Conservation (phyloP, 2,113 vertebrate genomes). For the Hepsetus odoe region DNA sequence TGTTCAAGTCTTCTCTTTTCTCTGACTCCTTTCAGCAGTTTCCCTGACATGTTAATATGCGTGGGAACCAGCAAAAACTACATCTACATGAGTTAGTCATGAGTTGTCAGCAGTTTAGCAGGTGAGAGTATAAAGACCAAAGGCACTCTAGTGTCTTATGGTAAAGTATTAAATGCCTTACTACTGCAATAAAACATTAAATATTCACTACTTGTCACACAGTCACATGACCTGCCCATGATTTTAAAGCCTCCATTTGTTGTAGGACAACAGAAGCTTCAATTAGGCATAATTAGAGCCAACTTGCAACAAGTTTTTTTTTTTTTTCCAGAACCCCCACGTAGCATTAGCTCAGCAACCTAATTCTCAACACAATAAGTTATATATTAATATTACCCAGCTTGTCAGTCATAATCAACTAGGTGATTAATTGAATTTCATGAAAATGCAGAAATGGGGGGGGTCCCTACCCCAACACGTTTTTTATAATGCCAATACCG, state of each 20-base stretch:
- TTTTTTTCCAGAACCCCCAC: too few relatives aligned
- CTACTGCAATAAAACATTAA: slow-evolving; percentile 47
- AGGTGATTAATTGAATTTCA: too few relatives aligned
- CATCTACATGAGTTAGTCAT: slow-evolving; percentile 68
- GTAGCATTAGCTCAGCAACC: too few relatives aligned
- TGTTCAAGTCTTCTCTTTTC: background rate
- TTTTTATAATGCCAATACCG: too few relatives aligned
- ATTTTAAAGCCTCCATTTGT: background rate
- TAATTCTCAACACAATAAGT: too few relatives aligned
- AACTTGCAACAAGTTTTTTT: too few relatives aligned
- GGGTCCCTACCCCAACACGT: too few relatives aligned
- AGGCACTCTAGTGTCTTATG: slow-evolving; percentile 42
- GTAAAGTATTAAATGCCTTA: slow-evolving; percentile 55
- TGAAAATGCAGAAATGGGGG: too few relatives aligned
- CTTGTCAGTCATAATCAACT: too few relatives aligned
- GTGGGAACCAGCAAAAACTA: slow-evolving; percentile 61
- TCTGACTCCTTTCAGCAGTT: background rate
- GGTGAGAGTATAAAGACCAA: slow-evolving; percentile 69
- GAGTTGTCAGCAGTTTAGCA: slow-evolving; percentile 66
- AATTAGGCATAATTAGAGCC: background rate
- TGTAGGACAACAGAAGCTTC: background rate
- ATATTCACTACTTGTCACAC: background rate
- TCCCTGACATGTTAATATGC: background rate
- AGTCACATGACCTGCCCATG: slow-evolving; percentile 34
- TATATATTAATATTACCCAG: too few relatives aligned